A percentile compares a stretch with the other conserved stretches of the same genome.
These are phyloP conservation scores for Hyles vespertilio DNA, from an alignment of 1,140 invertebrate species.

Conservation along the genomic window DNA sequence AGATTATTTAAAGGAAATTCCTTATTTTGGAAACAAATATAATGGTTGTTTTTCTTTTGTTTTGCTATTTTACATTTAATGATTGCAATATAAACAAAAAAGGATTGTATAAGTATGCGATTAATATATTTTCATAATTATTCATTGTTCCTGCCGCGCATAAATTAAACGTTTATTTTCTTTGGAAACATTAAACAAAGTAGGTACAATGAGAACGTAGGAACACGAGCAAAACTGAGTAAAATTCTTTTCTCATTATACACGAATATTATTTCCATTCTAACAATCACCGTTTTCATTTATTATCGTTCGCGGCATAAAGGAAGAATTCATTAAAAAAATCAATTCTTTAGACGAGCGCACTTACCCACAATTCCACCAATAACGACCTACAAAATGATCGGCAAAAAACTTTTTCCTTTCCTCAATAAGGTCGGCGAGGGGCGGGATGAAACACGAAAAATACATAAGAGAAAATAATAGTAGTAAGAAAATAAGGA, in stretches of 20 bases:
- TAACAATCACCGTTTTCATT: constrained; percentile 54
- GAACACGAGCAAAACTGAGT: neutral
- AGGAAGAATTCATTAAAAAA: constrained; percentile 69
- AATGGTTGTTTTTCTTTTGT: too few species aligned
- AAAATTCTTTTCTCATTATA: constrained; percentile 10
- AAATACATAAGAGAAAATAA: constrained; percentile 70
- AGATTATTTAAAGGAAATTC: too few species aligned
- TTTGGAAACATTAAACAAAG: too few species aligned
- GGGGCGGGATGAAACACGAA: constrained; percentile 52
- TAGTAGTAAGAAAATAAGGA: constrained; percentile 66
- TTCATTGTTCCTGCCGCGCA: neutral
- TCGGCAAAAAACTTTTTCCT: constrained; percentile 53
- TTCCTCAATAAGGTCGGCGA: constrained; percentile 31
- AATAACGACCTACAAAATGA: constrained; percentile 68
- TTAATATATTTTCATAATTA: neutral
- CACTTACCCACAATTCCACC: constrained; percentile 61
- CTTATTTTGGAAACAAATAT: too few species aligned
- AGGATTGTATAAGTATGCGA: neutral
- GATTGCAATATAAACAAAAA: neutral
- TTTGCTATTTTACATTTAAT: too few species aligned
- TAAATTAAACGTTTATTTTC: too few species aligned
- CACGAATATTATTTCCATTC: constrained; percentile 31
- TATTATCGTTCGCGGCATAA: constrained; percentile 46
- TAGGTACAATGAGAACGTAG: too few species aligned
- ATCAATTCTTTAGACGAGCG: constrained; percentile 37